A percentile compares a stretch with the other conserved stretches of the same genome.
Conservation (phyloP, 1,140 invertebrate genomes). For the Solenopsis invicta region DNA sequence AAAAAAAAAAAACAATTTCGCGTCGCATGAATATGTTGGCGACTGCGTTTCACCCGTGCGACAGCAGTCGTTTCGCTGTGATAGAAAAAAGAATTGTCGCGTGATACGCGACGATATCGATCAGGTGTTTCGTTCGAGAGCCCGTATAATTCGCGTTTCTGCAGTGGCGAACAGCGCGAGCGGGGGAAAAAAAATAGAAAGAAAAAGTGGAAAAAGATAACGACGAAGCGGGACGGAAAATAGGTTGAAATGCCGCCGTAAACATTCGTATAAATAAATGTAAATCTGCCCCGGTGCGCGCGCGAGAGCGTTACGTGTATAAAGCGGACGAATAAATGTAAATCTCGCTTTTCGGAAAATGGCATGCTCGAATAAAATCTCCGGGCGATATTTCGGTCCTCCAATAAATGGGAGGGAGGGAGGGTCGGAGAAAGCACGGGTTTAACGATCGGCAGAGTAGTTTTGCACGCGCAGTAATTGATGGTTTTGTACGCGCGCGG, state of each 20-base stretch:
- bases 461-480: constrained; percentile 35
- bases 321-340: constrained; percentile 55
- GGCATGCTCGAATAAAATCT: constrained; percentile 53
- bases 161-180: constrained; percentile 36
- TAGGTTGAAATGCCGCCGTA: constrained; percentile 51
- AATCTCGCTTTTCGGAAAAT: constrained; percentile 50
- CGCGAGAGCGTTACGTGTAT: constrained; percentile 30
- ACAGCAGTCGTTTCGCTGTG: constrained; percentile 18
- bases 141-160: constrained; percentile 58
- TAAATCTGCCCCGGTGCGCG: constrained; percentile 52
- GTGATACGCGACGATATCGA: constrained; percentile 51
- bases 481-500: constrained; percentile 50
- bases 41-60: constrained; percentile 8
- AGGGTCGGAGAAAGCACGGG: no score
- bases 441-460: constrained; percentile 15
- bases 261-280: constrained; percentile 65
- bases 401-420: not conserved
- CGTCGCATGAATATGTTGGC: constrained; percentile 32
- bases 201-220: constrained; percentile 31
- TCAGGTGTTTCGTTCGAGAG: constrained; percentile 58
- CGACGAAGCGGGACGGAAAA: constrained; percentile 33
- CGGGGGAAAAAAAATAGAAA: constrained; percentile 9
- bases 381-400: constrained; percentile 31
- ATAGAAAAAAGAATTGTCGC: constrained; percentile 54
- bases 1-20: constrained; percentile 46